These are phyloP conservation scores for Zophobas atratus DNA, from an alignment of 1,140 invertebrate genomes.

Conservation along the genomic window DNA sequence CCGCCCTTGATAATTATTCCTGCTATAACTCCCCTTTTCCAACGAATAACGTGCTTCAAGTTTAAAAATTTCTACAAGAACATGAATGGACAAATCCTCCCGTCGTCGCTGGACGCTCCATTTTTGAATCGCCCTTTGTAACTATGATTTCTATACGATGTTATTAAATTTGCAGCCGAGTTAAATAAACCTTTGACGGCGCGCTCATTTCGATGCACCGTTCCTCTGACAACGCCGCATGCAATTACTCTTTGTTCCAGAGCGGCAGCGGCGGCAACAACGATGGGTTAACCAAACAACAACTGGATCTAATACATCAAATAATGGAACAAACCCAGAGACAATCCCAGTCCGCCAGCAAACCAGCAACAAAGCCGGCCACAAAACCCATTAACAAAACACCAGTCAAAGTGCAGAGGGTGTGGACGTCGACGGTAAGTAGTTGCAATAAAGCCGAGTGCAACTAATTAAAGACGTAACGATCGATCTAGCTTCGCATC, in stretches of 20 bases:
- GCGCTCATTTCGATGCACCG: too few relatives aligned
- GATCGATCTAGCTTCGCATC: background rate
- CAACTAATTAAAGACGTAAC: constrained; percentile 27
- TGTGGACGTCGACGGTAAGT: constrained; percentile 53
- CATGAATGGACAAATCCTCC: too few relatives aligned
- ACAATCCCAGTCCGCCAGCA: constrained; percentile 67
- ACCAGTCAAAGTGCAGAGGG: constrained; percentile 60
- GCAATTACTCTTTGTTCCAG: constrained; percentile 61
- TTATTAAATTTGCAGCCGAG: too few relatives aligned
- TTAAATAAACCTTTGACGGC: too few relatives aligned
- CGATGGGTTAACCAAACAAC: constrained; percentile 80
- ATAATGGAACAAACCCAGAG: constrained; percentile 82
- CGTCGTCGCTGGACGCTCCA: too few relatives aligned
- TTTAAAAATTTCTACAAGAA: too few relatives aligned
- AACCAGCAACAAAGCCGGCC: constrained; percentile 61
- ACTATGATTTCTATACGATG: too few relatives aligned
- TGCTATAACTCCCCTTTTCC: too few relatives aligned
- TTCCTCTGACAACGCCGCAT: constrained; percentile 1
- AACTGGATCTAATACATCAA: constrained; percentile 83
- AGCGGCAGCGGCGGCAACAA: constrained; percentile 70
- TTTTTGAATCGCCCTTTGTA: too few relatives aligned
- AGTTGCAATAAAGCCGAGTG: constrained; percentile 14
- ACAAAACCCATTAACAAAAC: constrained; percentile 62
- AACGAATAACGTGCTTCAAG: too few relatives aligned
- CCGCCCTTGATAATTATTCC: too few relatives aligned